These are phyloP conservation scores for Myrmecophaga tridactyla DNA, from an alignment of 2,113 vertebrate genomes.

Conservation along the genomic window DNA sequence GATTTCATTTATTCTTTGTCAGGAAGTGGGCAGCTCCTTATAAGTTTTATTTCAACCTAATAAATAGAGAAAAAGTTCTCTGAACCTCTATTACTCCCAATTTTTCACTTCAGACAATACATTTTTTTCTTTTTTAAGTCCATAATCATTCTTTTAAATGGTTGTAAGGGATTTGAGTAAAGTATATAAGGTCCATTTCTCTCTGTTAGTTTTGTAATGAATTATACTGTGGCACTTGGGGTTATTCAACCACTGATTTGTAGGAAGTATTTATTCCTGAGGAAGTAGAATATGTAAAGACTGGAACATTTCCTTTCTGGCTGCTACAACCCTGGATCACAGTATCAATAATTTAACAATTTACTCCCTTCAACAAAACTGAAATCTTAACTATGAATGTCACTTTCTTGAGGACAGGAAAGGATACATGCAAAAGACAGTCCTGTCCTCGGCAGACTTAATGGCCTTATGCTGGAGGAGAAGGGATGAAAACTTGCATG, in stretches of 20 bases:
- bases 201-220: background rate
- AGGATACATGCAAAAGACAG: background rate
- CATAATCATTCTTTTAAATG: conserved; percentile 10
- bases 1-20: background rate
- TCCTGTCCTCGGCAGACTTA: background rate
- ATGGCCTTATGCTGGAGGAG: background rate
- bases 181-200: background rate
- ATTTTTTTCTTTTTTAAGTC: background rate
- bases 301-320: background rate
- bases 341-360: conserved; percentile 14
- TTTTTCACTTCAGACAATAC: background rate
- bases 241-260: background rate
- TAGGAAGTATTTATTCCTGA: background rate
- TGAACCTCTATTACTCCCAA: background rate
- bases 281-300: conserved; percentile 10
- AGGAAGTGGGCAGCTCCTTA: background rate
- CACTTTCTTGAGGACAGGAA: background rate
- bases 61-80: conserved; percentile 6
- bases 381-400: background rate
- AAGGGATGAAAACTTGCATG: background rate
- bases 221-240: background rate
- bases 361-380: background rate
- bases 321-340: background rate
- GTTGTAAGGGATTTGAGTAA: background rate
- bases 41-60: conserved; percentile 30